Percentiles rank a stretch among this genome's conserved stretches.
phyloP scores from a whole-genome alignment of 1,140 invertebrate genomes.

The Steinernema khuongi region DNA sequence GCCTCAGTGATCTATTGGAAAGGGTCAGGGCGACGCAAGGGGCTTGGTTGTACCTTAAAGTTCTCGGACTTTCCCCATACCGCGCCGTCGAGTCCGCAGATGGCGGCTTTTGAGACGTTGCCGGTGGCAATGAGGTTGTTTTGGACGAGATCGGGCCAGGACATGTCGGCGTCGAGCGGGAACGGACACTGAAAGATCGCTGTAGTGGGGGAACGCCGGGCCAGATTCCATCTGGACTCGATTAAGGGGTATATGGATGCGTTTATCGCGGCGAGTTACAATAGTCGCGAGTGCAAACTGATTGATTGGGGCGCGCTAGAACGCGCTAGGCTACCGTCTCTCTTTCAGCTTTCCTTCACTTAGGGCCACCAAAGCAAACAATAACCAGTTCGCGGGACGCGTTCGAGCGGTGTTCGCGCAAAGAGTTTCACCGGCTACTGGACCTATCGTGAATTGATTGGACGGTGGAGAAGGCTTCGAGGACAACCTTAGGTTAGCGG shows the following conservation, averaged over 20 bases:
- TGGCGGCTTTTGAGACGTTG: conserved; percentile 55
- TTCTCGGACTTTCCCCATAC: conserved; percentile 58
- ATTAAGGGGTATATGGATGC: neutral
- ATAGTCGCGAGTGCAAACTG: neutral
- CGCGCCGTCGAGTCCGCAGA: conserved; percentile 52
- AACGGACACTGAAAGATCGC: neutral
- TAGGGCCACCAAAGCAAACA: neutral
- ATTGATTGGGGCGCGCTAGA: neutral
- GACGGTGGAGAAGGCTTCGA: neutral
- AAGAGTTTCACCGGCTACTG: neutral
- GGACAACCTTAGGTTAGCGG: neutral
- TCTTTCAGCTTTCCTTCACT: neutral
- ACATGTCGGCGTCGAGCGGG: conserved; percentile 44
- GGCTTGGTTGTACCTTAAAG: conserved; percentile 42
- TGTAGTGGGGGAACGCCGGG: neutral
- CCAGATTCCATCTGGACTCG: neutral
- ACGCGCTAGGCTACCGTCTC: neutral
- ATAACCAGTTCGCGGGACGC: neutral
- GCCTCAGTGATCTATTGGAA: conserved; percentile 22
- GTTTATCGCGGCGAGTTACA: neutral
- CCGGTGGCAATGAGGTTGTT: conserved; percentile 57
- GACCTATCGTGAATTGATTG: neutral
- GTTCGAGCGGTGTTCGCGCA: conserved; percentile 1
- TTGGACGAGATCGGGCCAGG: conserved; percentile 57
- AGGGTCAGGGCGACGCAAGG: neutral